Evolutionary conservation across 2,797 vertebrate species (phyloP).

Genomic region (Rhynchotus rufescens): DNA sequence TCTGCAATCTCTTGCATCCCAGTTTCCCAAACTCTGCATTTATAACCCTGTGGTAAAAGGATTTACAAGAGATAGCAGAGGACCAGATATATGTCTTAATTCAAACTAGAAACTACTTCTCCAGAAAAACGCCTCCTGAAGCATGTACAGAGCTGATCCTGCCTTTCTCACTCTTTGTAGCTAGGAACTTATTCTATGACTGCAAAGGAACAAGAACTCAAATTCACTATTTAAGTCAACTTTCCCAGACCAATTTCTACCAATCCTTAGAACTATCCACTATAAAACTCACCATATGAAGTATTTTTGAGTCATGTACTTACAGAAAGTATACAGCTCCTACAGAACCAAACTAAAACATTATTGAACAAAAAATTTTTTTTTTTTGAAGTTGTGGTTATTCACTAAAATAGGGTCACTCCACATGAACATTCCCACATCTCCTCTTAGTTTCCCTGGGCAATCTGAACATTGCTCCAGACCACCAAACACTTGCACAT

Average conservation of each 20-base stretch:
- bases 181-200: neutral
- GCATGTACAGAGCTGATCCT: neutral
- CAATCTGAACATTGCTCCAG: neutral
- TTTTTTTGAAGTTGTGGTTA: too few relatives aligned
- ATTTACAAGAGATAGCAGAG: neutral
- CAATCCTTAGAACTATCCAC: neutral
- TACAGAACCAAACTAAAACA: neutral
- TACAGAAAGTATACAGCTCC: neutral
- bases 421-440: neutral
- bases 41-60: neutral
- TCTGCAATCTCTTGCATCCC: neutral
- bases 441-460: neutral
- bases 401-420: neutral
- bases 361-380: neutral
- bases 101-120: neutral
- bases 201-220: neutral
- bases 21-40: neutral
- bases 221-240: neutral
- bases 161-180: neutral
- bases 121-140: neutral
- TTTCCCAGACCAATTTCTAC: neutral
- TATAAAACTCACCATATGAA: neutral
- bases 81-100: neutral
- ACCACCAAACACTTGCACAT: neutral
- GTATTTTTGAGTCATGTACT: neutral